Evolutionary conservation across 2,113 vertebrate genomes (phyloP), one percentile per base, ranked within the genome.

Genomic region (Okapia johnstoni): DNA sequence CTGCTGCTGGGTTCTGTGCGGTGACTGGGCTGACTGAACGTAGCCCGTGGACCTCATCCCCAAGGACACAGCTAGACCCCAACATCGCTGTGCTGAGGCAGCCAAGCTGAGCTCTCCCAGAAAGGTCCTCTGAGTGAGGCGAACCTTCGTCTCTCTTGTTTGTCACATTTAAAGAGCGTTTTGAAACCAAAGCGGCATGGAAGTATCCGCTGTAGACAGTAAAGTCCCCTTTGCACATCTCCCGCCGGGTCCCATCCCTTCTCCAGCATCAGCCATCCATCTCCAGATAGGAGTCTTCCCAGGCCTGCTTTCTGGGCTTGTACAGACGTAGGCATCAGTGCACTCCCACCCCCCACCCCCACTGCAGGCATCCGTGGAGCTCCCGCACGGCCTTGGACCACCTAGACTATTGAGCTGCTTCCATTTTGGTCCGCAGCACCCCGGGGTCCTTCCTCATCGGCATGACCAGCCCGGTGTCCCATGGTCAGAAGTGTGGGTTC

Each of bases 221-320:
- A 14, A 76, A 80, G 21, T 40, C 11, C 6, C 1, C 14, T 57
- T 26, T 1, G 0, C 25, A 11, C 0, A 0, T 92, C 11, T 70
- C 16, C 40, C 2, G 2, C 26, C 7, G 5, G 55, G n/a, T 54
- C 40, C 23, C 19, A 5, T 36, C 21, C 4, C n/a, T n/a, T 30
- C 52, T 81, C n/a, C 43, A 54, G 58, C 43, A 43, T 55, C 50
- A 57, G 16, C 50, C 30, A 4, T 6, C 26, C n/a, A 21, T 52
- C 26, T 92, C 19, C 36, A 9, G n/a, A 33, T 48, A 33, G 50
- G 6, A 81, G 50, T 14, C 79, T n/a, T 36, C 43, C 16, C 12
- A 17, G 57, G 43, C 46, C 16, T 63, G 21, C 52, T 50, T 25
- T 12, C 85, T 1, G 0, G 25, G 15, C 77, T 58, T 48, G n/a